These are phyloP conservation scores for Malthinus flaveolus DNA, from an alignment of 2,888 invertebrate genomes.

Conservation along the genomic window DNA sequence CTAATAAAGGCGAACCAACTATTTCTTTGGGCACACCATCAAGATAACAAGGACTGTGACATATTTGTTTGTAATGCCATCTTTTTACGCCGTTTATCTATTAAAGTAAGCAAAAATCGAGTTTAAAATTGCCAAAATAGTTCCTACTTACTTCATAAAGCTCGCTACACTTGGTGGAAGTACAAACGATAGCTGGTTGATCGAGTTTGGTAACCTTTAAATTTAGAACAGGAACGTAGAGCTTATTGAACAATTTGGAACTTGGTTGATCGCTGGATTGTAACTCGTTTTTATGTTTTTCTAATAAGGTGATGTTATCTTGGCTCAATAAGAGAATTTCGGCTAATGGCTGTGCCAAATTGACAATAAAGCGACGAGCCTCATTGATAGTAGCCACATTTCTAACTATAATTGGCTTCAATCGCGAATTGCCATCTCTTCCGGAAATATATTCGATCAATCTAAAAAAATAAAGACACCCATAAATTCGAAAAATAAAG, in stretches of 20 bases:
- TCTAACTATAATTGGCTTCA: neutral
- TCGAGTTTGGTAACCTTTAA: neutral
- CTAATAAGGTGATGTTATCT: neutral
- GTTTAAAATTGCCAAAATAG: neutral
- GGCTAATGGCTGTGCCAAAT: neutral
- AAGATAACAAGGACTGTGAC: constrained; percentile 45
- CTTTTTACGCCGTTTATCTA: constrained; percentile 40
- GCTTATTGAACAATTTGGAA: neutral
- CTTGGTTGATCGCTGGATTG: neutral
- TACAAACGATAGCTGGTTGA: neutral
- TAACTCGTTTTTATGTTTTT: neutral
- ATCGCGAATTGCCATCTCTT: neutral
- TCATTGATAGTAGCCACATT: neutral
- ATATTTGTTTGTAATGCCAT: constrained; percentile 43
- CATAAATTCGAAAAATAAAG: neutral
- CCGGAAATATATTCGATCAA: neutral
- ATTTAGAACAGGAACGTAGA: neutral
- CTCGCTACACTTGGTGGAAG: neutral
- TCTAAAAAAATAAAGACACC: too few species aligned
- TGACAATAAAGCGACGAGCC: neutral
- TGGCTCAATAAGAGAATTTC: neutral
- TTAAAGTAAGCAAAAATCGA: too few species aligned
- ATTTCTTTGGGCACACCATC: constrained; percentile 43
- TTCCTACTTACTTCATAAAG: neutral
- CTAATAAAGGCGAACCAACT: constrained; percentile 41